These are phyloP conservation scores for Cuniculus paca DNA, from an alignment of 2,797 vertebrate species.

Conservation along the genomic window DNA sequence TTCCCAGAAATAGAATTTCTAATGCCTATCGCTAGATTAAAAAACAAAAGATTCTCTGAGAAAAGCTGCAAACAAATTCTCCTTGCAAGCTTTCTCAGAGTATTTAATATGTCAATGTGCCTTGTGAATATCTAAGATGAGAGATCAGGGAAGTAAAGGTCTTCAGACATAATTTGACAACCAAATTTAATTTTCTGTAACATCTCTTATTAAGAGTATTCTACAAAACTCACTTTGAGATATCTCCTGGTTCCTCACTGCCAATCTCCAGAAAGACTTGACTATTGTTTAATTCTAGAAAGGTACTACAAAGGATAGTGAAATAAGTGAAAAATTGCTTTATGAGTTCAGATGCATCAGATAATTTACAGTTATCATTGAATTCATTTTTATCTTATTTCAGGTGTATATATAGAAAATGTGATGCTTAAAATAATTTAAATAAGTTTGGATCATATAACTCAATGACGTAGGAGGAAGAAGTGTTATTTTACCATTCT, in stretches of 20 bases:
- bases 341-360: background rate
- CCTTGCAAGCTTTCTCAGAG: background rate
- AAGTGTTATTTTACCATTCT: slow-evolving; percentile 18
- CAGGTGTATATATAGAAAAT: background rate
- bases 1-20: slow-evolving; percentile 6
- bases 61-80: background rate
- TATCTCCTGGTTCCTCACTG: background rate
- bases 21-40: background rate
- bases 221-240: background rate
- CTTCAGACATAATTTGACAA: slow-evolving; percentile 10
- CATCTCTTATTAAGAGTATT: background rate
- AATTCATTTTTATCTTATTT: background rate
- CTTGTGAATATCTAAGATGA: slow-evolving; percentile 8
- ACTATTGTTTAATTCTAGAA: slow-evolving; percentile 5
- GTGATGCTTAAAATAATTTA: background rate
- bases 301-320: background rate
- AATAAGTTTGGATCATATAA: background rate
- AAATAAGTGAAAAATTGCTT: background rate
- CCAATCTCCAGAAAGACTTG: background rate
- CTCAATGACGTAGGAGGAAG: background rate
- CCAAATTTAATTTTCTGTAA: slow-evolving; percentile 18
- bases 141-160: background rate
- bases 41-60: background rate
- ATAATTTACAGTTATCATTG: background rate
- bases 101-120: background rate